phyloP scores from a whole-genome alignment of 2,797 vertebrate genomes.

The Eupleurogrammus muticus region DNA sequence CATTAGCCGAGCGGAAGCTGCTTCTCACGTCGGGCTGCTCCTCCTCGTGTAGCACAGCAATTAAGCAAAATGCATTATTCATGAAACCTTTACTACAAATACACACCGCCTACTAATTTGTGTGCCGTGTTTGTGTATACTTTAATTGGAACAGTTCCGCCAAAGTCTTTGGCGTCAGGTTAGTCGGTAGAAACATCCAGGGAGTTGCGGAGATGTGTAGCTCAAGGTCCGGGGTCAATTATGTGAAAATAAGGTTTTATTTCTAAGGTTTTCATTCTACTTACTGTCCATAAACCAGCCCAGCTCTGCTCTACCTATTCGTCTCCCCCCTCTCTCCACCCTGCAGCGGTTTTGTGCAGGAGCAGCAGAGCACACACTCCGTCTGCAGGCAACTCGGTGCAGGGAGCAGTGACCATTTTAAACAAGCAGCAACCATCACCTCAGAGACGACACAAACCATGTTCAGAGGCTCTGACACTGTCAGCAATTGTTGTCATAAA shows the following conservation, averaged over 20 bases:
- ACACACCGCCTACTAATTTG: conserved; percentile 70
- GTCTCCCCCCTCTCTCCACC: conserved; percentile 4
- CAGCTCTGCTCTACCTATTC: conserved; percentile 31
- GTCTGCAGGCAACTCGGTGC: conserved; percentile 37
- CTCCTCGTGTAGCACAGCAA: conserved; percentile 73
- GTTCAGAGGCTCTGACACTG: conserved; percentile 57
- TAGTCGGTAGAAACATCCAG: conserved; percentile 33
- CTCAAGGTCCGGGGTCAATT: conserved; percentile 15
- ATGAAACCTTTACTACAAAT: conserved; percentile 72
- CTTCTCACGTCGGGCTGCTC: conserved; percentile 68
- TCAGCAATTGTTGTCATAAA: conserved; percentile 67
- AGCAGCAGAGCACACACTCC: conserved; percentile 37
- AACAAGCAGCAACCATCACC: conserved; percentile 44
- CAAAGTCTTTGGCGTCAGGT: conserved; percentile 62
- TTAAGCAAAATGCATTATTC: conserved; percentile 84
- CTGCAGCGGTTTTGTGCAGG: conserved; percentile 34
- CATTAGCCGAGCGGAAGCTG: conserved; percentile 71
- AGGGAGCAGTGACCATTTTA: conserved; percentile 43
- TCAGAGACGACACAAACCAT: conserved; percentile 34
- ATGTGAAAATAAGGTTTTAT: conserved; percentile 12
- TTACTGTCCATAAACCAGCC: conserved; percentile 17
- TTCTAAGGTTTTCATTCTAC: conserved; percentile 28
- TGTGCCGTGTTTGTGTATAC: conserved; percentile 74
- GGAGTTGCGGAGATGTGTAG: conserved; percentile 23
- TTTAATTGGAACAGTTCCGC: conserved; percentile 74